phyloP scores from a whole-genome alignment of 2,113 vertebrate genomes.

The Butastur rufipennis region DNA sequence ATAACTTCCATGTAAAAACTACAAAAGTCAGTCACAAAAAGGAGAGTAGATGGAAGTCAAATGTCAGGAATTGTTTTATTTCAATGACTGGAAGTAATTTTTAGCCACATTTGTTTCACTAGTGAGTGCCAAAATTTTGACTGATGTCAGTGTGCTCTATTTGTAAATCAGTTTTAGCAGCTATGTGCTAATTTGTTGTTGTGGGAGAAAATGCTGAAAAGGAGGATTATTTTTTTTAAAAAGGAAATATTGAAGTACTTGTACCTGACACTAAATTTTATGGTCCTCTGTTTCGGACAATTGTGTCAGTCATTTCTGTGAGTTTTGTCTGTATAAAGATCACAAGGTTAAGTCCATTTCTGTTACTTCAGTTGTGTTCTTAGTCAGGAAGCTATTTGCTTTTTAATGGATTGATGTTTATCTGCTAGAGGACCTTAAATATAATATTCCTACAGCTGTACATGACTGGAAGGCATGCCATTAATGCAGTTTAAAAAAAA shows the following conservation, averaged over 20 bases:
- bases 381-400: neutral
- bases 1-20: neutral
- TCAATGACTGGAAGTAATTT: slow-evolving; percentile 5
- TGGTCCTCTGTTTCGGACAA: neutral
- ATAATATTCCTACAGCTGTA: slow-evolving; percentile 1
- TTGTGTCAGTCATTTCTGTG: neutral
- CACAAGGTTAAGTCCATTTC: neutral
- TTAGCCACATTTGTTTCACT: neutral
- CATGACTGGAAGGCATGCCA: neutral
- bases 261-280: neutral
- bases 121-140: slow-evolving; percentile 24
- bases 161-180: neutral
- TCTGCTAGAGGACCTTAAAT: neutral
- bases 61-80: slow-evolving; percentile 21
- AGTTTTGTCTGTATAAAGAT: neutral
- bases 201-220: neutral
- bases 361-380: neutral
- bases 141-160: neutral
- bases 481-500: neutral
- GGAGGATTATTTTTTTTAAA: neutral
- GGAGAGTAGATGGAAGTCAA: neutral
- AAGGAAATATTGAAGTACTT: neutral
- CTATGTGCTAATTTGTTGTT: neutral
- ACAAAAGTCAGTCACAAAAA: neutral
- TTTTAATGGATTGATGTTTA: neutral